Evolutionary conservation across 2,797 vertebrate genomes (phyloP).

Genomic region (Ficedula albicollis): DNA sequence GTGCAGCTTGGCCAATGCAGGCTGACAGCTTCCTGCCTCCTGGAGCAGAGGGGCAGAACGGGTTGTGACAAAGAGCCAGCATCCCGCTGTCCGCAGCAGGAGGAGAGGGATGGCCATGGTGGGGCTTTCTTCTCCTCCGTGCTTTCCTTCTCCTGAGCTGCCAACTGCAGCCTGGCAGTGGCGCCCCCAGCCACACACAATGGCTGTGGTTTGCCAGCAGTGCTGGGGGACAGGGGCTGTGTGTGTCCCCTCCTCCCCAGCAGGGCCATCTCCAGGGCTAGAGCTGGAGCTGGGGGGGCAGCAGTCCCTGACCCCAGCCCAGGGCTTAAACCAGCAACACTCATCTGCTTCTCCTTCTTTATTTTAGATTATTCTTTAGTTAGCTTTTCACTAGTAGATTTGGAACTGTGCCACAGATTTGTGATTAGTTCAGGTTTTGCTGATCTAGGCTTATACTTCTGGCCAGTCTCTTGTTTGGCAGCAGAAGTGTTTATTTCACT

Average conservation of each 20-base stretch:
- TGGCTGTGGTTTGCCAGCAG: neutral
- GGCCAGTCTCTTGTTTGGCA: neutral
- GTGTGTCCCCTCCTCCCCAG: neutral
- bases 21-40: neutral
- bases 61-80: neutral
- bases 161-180: neutral
- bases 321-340: neutral
- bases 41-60: neutral
- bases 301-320: neutral
- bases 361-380: neutral
- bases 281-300: neutral
- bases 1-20: neutral
- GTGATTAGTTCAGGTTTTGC: neutral
- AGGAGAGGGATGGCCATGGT: neutral
- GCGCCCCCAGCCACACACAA: neutral
- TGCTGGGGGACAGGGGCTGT: no score
- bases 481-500: neutral
- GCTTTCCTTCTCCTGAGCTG: neutral
- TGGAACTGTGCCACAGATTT: neutral
- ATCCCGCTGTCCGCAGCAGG: neutral
- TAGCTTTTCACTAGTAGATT: neutral
- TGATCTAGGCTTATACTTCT: neutral
- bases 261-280: accelerated
- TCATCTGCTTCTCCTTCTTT: neutral
- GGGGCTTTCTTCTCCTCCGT: neutral